phyloP scores from a whole-genome alignment of 2,888 invertebrate species.

The Nemotelus pantherinus region DNA sequence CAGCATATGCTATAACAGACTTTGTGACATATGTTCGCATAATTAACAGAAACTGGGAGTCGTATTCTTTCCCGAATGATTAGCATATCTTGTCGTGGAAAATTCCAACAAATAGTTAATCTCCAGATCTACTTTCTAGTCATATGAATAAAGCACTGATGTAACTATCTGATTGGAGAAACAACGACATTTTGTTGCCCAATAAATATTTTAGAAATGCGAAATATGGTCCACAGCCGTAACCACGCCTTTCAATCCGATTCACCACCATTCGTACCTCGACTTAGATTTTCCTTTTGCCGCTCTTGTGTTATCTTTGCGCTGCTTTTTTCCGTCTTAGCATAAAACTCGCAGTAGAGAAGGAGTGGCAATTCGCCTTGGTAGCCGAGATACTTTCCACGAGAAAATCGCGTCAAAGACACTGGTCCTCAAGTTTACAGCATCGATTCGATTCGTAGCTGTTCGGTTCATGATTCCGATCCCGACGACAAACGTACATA shows the following conservation, averaged over 20 bases:
- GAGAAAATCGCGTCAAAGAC: slow-evolving; percentile 23
- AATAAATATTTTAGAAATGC: not conserved
- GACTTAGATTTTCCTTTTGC: slow-evolving; percentile 22
- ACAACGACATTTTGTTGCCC: not conserved
- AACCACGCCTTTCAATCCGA: slow-evolving; percentile 40
- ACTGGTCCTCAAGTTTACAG: slow-evolving; percentile 36
- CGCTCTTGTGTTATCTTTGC: slow-evolving; percentile 22
- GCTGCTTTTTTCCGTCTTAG: slow-evolving; percentile 38
- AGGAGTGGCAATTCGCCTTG: slow-evolving; percentile 29
- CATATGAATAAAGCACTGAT: not conserved
- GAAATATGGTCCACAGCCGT: not conserved
- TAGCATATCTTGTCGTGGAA: slow-evolving; percentile 13
- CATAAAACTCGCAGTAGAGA: slow-evolving; percentile 32
- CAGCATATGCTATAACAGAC: not conserved
- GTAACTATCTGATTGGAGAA: slow-evolving; percentile 28
- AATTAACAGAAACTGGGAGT: not conserved
- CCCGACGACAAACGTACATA: not conserved
- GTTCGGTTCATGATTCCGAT: not conserved
- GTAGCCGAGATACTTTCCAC: slow-evolving; percentile 11
- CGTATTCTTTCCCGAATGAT: not conserved
- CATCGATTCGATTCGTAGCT: slow-evolving; percentile 27
- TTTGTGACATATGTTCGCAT: not conserved
- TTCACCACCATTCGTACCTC: not conserved
- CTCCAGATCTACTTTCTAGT: not conserved
- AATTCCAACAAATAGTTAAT: not conserved